These are phyloP conservation scores for Caranx melampygus DNA, from an alignment of 2,113 vertebrate genomes.

Conservation along the genomic window DNA sequence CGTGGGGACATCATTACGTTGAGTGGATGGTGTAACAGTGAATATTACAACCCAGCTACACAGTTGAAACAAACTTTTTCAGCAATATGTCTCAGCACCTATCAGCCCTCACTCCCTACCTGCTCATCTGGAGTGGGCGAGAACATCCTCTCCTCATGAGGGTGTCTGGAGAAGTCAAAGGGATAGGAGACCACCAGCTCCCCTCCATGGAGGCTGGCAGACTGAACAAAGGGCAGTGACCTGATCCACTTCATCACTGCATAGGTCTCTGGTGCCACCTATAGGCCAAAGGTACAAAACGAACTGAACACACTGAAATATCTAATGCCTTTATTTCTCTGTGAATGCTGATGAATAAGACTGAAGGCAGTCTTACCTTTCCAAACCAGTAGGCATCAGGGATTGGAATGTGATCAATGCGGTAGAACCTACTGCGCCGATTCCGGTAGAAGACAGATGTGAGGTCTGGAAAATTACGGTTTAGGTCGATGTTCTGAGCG, in stretches of 20 bases:
- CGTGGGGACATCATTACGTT: background rate
- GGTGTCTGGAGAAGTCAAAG: slow-evolving; percentile 93
- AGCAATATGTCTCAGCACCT: background rate
- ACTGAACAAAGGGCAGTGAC: slow-evolving; percentile 91
- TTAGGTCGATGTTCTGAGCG: slow-evolving; percentile 94
- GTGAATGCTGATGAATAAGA: background rate
- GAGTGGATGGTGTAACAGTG: background rate
- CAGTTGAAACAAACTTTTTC: background rate
- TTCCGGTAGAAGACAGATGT: slow-evolving; percentile 91
- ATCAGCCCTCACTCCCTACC: slow-evolving; percentile 77
- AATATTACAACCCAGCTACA: background rate
- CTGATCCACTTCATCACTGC: slow-evolving; percentile 97
- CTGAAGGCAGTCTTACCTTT: slow-evolving; percentile 84
- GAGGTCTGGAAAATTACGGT: slow-evolving; percentile 97
- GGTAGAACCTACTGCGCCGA: slow-evolving; percentile 82
- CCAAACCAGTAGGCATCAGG: slow-evolving; percentile 95
- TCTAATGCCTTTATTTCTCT: background rate
- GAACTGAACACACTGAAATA: background rate
- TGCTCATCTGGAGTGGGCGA: slow-evolving; percentile 96
- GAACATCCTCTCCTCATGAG: slow-evolving; percentile 90
- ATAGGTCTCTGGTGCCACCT: slow-evolving; percentile 97
- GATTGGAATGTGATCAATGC: slow-evolving; percentile 91
- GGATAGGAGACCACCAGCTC: slow-evolving; percentile 97
- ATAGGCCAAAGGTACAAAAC: slow-evolving; percentile 14
- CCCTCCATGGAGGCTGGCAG: slow-evolving; percentile 95